Evolutionary conservation across 2,113 vertebrate species (phyloP).

Genomic region (Porphyrio hochstetteri): DNA sequence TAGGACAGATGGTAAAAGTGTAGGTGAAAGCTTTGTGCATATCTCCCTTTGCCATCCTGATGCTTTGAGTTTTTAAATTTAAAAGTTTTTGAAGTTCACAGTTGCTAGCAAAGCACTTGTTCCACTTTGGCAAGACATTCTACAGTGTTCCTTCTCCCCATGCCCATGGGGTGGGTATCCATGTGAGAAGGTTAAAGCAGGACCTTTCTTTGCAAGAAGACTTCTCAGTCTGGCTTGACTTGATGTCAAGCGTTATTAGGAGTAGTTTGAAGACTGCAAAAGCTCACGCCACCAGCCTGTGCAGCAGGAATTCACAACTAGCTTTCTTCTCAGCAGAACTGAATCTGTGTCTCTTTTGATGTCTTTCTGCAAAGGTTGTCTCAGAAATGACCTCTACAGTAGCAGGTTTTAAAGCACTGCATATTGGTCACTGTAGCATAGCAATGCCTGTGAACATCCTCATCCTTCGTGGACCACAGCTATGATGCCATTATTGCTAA

Average conservation of each 20-base stretch:
- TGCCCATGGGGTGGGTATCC: rapidly evolving
- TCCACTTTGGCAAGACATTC: neutral
- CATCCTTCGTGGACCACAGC: neutral
- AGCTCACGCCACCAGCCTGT: neutral
- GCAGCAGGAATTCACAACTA: neutral
- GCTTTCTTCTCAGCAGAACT: neutral
- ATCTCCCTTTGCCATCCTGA: neutral
- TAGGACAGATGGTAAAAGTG: neutral
- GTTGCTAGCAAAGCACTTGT: neutral
- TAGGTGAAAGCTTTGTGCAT: neutral
- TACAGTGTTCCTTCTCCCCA: rapidly evolving
- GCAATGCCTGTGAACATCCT: neutral
- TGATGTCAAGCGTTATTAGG: neutral
- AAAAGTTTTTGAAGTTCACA: neutral
- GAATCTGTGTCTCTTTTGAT: neutral
- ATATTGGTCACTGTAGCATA: neutral
- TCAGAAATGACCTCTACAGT: neutral
- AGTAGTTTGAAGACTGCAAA: neutral
- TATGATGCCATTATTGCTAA: neutral
- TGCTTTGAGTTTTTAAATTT: neutral
- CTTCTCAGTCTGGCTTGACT: neutral
- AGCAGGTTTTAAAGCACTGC: neutral
- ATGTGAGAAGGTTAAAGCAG: rapidly evolving
- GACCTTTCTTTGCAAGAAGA: neutral
- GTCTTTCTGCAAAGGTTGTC: neutral